Percentiles rank a stretch among this genome's conserved stretches.
Evolutionary conservation across 2,888 invertebrate species (phyloP).

Genomic region (Apamea epomidion): DNA sequence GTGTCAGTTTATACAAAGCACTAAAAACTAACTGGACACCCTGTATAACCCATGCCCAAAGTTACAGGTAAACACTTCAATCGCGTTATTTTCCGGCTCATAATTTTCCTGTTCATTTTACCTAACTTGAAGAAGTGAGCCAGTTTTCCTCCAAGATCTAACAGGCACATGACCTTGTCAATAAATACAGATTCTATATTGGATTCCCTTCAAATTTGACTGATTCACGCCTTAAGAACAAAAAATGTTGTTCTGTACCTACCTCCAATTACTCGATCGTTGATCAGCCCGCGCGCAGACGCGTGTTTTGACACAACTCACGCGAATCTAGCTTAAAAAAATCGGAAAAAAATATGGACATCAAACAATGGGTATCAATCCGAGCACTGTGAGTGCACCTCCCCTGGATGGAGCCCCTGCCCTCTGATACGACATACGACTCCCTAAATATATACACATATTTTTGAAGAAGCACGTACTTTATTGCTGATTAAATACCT

Average conservation of each 20-base stretch:
- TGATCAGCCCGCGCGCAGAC: too few species aligned
- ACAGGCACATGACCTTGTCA: neutral
- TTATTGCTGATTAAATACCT: neutral
- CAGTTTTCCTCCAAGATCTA: neutral
- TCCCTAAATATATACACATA: slow-evolving; percentile 12
- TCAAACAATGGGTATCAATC: neutral
- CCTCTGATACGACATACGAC: neutral
- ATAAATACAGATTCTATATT: neutral
- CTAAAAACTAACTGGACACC: neutral
- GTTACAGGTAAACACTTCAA: neutral
- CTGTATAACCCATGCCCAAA: too few species aligned
- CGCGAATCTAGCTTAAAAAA: too few species aligned
- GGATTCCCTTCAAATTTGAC: slow-evolving; percentile 15
- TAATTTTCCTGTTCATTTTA: neutral
- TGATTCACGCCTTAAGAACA: slow-evolving; percentile 2
- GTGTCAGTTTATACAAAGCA: neutral
- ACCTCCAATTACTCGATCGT: too few species aligned
- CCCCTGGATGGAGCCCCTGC: neutral
- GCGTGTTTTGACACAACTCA: too few species aligned
- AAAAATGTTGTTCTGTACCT: too few species aligned
- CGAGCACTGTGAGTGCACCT: neutral
- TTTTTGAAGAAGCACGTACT: slow-evolving; percentile 10
- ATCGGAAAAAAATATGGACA: too few species aligned
- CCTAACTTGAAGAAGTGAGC: neutral
- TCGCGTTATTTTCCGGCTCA: neutral